Evolutionary conservation across 2,113 vertebrate genomes (phyloP).

Genomic region (Myrmecobius fasciatus): DNA sequence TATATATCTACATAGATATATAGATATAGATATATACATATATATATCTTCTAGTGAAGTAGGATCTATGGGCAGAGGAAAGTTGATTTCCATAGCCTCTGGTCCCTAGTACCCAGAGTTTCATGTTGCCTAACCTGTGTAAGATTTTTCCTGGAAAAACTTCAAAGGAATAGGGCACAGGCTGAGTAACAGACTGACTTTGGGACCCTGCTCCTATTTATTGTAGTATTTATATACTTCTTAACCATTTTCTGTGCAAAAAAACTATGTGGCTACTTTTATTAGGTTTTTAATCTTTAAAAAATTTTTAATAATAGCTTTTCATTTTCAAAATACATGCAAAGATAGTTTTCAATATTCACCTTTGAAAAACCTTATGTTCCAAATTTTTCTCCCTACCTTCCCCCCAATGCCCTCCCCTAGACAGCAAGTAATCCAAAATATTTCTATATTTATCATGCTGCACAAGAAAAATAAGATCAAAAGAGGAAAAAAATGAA

Average conservation of each 20-base stretch:
- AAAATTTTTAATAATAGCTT: too few relatives aligned
- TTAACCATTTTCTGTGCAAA: not conserved
- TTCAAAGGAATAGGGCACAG: not conserved
- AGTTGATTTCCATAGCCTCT: not conserved
- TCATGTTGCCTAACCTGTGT: not conserved
- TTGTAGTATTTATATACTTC: not conserved
- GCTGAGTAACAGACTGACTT: not conserved
- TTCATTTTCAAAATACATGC: too few relatives aligned
- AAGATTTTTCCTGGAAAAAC: not conserved
- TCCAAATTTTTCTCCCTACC: too few relatives aligned
- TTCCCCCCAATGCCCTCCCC: too few relatives aligned
- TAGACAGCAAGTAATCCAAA: too few relatives aligned
- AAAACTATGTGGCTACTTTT: not conserved
- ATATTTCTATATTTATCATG: too few relatives aligned
- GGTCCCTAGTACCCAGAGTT: not conserved
- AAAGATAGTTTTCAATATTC: too few relatives aligned
- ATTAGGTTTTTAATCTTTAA: not conserved
- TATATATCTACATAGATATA: too few relatives aligned
- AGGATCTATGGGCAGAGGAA: not conserved
- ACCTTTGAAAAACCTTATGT: too few relatives aligned
- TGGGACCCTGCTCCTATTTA: not conserved
- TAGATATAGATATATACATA: too few relatives aligned
- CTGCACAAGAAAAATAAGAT: too few relatives aligned
- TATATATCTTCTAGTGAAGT: not conserved
- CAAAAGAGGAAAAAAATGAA: too few relatives aligned